Percentiles rank a stretch among this genome's conserved stretches.
phyloP scores from a whole-genome alignment of 92 coral and sea anemone genomes.

The Palythoa heliodiscus region DNA sequence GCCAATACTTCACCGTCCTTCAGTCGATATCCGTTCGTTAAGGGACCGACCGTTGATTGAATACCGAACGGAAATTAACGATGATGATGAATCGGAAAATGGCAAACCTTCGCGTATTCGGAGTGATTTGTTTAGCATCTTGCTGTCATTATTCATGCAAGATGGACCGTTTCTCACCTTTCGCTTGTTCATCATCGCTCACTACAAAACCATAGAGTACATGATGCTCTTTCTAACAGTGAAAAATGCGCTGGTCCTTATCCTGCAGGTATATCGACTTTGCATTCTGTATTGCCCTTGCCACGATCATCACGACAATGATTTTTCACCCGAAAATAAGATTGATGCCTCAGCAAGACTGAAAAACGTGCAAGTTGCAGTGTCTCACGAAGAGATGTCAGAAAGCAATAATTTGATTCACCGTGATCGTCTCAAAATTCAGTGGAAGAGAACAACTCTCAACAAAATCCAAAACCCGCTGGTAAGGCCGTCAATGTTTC shows the following conservation, averaged over 20 bases:
- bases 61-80: slow-evolving; percentile 46
- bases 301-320: slow-evolving; percentile 92
- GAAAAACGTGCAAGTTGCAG: slow-evolving; percentile 91
- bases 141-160: slow-evolving; percentile 85
- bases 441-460: slow-evolving; percentile 57
- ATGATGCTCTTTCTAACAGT: slow-evolving; percentile 96
- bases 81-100: slow-evolving; percentile 8
- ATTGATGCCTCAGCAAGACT: slow-evolving; percentile 82
- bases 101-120: slow-evolving; percentile 64
- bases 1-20: slow-evolving; percentile 21
- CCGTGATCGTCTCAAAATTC: slow-evolving; percentile 54
- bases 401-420: slow-evolving; percentile 12
- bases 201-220: slow-evolving; percentile 86
- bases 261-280: slow-evolving; percentile 86
- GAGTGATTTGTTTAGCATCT: slow-evolving; percentile 79
- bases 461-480: slow-evolving; percentile 28
- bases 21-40: slow-evolving; percentile 15
- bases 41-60: slow-evolving; percentile 27
- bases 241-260: slow-evolving; percentile 89
- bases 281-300: slow-evolving; percentile 92
- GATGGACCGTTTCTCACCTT: slow-evolving; percentile 94
- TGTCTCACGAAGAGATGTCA: slow-evolving; percentile 69
- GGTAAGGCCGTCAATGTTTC: neutral
- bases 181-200: slow-evolving; percentile 87
- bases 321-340: slow-evolving; percentile 91